Base-by-base conservation (phyloP, 2,888 invertebrate genomes). In the Phragmatobia fuliginosa region DNA sequence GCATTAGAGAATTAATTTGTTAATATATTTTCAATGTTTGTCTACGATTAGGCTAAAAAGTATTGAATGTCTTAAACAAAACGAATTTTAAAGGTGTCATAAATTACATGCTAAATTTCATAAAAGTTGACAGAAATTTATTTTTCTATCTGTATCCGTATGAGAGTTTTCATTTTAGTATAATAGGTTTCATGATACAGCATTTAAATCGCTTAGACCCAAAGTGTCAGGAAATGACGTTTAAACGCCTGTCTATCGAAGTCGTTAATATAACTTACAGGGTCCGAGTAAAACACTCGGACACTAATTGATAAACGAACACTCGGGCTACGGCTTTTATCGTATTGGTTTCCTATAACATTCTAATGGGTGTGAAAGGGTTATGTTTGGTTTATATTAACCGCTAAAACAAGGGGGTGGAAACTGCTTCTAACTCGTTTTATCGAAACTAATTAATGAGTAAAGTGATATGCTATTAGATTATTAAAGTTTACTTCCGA, bases 291-390 rank as follows among this genome's bases (percentile, higher is more conserved):
- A 79, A 82, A 81, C 81, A 85, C 84, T 82, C 82, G 82, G 81
- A 81, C 81, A 79, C 78, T 89, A 91, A 91, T 90, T 91, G 87
- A 87, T 87, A 84, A 84, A 83, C 83, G 86, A 82, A 85, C 84
- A 83, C 84, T 85, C 74, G 78, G 73, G 74, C 76, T 72, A 59
- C 73, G 59, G 85, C 88, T 89, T 89, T 89, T 86, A 89, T 76
- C 83, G 84, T 87, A 87, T 88, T 87, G 83, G 91, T 89, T 83
- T 92, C 82, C 78, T 82, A 85, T 92, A 91, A 85, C 90, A 65
- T 68, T 68, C 85, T 90, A 92, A 92, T 90, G 90, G 87, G 73
- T 65, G 73, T 68, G 77, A 85, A 90, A 89, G 90, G 91, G 90
- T 81, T 84, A 75, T 69, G 79, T 74, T 70, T 68, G 68, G 66